Conservation (phyloP, 2,888 invertebrate species). For the Meta bourneti region DNA sequence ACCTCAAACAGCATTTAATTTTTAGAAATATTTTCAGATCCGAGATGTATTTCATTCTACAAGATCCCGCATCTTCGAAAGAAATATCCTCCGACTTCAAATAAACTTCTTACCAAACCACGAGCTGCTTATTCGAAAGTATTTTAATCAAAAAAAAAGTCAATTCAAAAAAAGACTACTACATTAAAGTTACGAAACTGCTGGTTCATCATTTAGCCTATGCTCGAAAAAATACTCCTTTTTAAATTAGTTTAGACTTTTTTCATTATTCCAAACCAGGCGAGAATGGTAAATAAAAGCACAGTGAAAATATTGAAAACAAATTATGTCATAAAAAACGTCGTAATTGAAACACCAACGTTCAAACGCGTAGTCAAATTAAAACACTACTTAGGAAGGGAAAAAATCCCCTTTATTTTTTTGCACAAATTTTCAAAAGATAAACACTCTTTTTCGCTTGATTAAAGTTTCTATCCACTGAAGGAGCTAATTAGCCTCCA, state of each 20-base stretch:
- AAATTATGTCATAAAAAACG: conserved; percentile 9
- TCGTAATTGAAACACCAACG: neutral
- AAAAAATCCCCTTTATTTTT: conserved; percentile 7
- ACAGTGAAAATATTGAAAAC: conserved; percentile 5
- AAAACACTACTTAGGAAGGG: neutral
- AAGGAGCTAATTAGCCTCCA: conserved; percentile 48
- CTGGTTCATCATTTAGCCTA: neutral
- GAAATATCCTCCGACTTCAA: neutral
- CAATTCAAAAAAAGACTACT: neutral
- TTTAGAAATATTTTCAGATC: neutral
- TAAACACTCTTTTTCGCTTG: conserved; percentile 42
- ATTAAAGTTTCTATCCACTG: conserved; percentile 44
- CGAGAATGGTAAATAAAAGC: conserved; percentile 29
- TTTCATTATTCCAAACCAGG: neutral
- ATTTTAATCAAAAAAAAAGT: neutral
- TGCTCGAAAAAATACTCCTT: neutral
- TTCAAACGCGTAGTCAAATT: conserved; percentile 2
- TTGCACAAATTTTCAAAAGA: conserved; percentile 27
- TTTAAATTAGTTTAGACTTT: neutral
- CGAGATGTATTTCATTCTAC: neutral
- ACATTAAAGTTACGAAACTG: neutral
- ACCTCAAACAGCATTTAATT: neutral
- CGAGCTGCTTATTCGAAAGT: neutral
- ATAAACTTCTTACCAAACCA: neutral
- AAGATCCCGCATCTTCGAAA: neutral